These are phyloP conservation scores for Pollenia labialis DNA, from an alignment of 2,888 invertebrate species.

Conservation along the genomic window DNA sequence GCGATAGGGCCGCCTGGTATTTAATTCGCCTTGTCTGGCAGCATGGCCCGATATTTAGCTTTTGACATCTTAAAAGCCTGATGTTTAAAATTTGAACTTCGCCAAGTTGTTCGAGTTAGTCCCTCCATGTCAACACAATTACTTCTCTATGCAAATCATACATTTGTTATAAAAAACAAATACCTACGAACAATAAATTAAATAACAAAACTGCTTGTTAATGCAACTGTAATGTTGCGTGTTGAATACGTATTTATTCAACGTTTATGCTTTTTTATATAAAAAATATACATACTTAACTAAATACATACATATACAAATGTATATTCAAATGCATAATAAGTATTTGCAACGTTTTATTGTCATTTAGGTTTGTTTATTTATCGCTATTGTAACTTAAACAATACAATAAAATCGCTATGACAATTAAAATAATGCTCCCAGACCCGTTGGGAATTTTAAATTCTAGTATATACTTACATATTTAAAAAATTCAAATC, in stretches of 20 bases:
- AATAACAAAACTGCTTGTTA: not conserved
- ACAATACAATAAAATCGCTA: not conserved
- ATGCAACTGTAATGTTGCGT: constrained; percentile 23
- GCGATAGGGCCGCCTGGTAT: too few relatives aligned
- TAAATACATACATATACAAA: not conserved
- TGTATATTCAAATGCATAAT: too few relatives aligned
- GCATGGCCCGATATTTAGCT: too few relatives aligned
- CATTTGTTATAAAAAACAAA: not conserved
- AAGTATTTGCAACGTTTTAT: constrained; percentile 1
- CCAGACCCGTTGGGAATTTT: too few relatives aligned
- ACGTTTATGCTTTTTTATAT: not conserved
- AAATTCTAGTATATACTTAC: too few relatives aligned
- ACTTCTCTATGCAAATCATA: not conserved
- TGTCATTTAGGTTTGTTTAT: not conserved
- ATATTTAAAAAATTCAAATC: too few relatives aligned
- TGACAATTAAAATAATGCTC: not conserved
- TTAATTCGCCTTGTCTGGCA: too few relatives aligned
- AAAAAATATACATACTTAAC: not conserved
- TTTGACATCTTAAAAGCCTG: too few relatives aligned
- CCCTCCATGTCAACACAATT: not conserved
- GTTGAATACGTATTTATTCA: constrained; percentile 20
- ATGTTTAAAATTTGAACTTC: too few relatives aligned
- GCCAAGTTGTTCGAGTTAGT: not conserved
- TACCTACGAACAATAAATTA: not conserved
- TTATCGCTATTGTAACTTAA: constrained; percentile 11